Evolutionary conservation across 1,140 invertebrate species (phyloP).

Genomic region (Tyrophagus putrescentiae): DNA sequence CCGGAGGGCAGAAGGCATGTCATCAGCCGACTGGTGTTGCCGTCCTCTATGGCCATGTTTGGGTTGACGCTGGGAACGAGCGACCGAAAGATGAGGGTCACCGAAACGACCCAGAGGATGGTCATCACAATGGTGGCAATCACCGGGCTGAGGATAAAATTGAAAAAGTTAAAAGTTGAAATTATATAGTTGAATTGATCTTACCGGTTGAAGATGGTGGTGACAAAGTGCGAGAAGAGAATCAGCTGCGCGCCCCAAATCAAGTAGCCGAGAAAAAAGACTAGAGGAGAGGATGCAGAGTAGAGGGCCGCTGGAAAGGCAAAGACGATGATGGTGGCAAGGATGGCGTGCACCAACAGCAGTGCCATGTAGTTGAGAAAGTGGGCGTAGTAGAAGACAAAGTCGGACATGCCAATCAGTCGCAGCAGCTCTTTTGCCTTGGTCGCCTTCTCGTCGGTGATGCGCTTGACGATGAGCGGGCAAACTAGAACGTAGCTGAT

Average conservation of each 20-base stretch:
- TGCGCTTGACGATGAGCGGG: constrained; percentile 15
- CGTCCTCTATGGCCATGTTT: background rate
- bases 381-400: background rate
- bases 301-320: background rate
- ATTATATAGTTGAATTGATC: too few relatives aligned
- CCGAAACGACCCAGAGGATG: background rate
- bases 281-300: background rate
- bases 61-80: background rate
- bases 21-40: background rate
- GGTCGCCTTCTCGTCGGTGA: constrained; percentile 17
- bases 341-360: background rate
- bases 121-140: background rate
- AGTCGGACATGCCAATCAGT: constrained; percentile 21
- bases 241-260: background rate
- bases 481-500: constrained; percentile 9
- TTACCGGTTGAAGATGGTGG: constrained; percentile 1
- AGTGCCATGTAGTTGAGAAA: constrained; percentile 2
- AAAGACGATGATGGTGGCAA: background rate
- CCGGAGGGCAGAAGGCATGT: background rate
- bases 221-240: background rate
- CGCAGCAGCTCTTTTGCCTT: constrained; percentile 14
- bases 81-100: background rate
- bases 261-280: background rate
- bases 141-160: background rate
- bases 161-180: background rate